phyloP scores from a whole-genome alignment of 2,888 invertebrate species.

The Aleiodes testaceus region DNA sequence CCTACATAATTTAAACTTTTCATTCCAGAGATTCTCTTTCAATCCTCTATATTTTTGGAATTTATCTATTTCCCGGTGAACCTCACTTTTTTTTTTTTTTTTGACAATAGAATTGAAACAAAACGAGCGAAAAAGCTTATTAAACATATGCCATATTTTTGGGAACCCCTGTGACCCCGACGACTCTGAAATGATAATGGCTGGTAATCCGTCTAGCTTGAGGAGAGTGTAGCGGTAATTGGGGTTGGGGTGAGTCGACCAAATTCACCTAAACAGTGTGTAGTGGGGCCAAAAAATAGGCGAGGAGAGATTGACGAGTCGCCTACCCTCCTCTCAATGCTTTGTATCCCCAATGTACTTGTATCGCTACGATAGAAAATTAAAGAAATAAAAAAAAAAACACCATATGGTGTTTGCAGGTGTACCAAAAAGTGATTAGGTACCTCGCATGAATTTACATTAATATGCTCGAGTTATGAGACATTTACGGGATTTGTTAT shows the following conservation, averaged over 20 bases:
- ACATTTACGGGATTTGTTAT: constrained; percentile 70
- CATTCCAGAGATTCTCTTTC: constrained; percentile 12
- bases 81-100: background rate
- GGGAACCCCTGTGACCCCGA: constrained; percentile 56
- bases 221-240: constrained; percentile 62
- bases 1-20: constrained; percentile 32
- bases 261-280: constrained; percentile 26
- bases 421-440: constrained; percentile 69
- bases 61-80: background rate
- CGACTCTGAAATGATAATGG: constrained; percentile 68
- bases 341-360: constrained; percentile 53
- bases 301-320: constrained; percentile 42
- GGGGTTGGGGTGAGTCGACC: constrained; percentile 60
- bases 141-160: constrained; percentile 61
- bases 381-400: constrained; percentile 49
- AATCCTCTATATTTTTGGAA: background rate
- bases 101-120: background rate
- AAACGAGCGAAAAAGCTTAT: constrained; percentile 57
- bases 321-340: constrained; percentile 34
- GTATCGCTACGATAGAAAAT: constrained; percentile 57
- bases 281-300: constrained; percentile 35
- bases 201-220: constrained; percentile 68
- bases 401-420: constrained; percentile 72
- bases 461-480: constrained; percentile 64
- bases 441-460: constrained; percentile 70